These are phyloP conservation scores for Pseudolaguvia tuberculata DNA, from an alignment of 2,113 vertebrate species.

Conservation along the genomic window DNA sequence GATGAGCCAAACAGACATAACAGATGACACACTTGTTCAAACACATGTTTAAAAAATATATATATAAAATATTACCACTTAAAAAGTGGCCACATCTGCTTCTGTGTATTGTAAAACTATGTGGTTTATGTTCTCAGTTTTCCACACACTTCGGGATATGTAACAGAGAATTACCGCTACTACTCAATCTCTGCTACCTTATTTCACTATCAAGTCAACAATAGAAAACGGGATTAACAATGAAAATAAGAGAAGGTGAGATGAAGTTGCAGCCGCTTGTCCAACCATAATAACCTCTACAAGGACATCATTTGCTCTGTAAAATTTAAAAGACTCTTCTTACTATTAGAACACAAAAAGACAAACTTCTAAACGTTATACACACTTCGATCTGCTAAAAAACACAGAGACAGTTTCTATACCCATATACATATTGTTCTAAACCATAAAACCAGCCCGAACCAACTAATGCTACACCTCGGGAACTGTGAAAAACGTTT, in stretches of 20 bases:
- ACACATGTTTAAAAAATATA: background rate
- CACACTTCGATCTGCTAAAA: conserved; percentile 35
- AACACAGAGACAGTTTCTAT: conserved; percentile 25
- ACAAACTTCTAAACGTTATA: conserved; percentile 26
- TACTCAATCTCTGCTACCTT: conserved; percentile 8
- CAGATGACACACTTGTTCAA: conserved; percentile 15
- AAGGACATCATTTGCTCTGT: background rate
- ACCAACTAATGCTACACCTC: conserved; percentile 12
- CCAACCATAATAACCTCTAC: background rate
- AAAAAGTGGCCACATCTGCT: conserved; percentile 38
- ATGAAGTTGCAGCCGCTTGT: background rate
- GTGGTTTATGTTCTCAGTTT: conserved; percentile 35
- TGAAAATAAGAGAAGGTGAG: background rate
- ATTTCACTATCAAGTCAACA: background rate
- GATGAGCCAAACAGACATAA: conserved; percentile 37
- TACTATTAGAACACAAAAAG: conserved; percentile 9
- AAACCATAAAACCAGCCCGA: conserved; percentile 26
- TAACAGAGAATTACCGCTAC: background rate
- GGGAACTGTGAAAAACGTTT: conserved; percentile 4
- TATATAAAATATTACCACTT: conserved; percentile 21
- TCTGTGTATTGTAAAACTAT: conserved; percentile 37
- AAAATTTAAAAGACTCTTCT: no score
- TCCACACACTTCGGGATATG: conserved; percentile 21
- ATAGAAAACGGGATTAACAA: background rate
- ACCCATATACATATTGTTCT: conserved; percentile 1